Conservation (phyloP, 2,888 invertebrate genomes). For the Cyrtodaria siliqua region DNA sequence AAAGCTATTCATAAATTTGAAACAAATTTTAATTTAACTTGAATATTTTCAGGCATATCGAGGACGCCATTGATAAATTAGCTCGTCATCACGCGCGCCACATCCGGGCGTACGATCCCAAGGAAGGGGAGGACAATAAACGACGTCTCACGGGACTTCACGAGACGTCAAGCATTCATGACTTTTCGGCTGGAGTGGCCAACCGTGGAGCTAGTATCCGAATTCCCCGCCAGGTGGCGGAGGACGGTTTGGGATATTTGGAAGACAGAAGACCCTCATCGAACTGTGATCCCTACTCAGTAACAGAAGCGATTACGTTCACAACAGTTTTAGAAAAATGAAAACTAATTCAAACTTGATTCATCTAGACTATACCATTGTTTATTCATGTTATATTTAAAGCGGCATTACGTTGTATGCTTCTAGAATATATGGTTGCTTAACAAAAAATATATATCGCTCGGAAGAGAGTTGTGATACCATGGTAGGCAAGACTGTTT, state of each 20-base stretch:
- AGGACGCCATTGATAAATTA: constrained; percentile 97
- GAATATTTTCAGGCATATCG: constrained; percentile 94
- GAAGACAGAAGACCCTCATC: constrained; percentile 93
- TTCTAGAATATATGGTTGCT: no score
- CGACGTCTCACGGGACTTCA: constrained; percentile 96
- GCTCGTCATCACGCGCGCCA: constrained; percentile 96
- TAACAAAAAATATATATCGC: no score
- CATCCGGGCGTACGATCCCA: constrained; percentile 98
- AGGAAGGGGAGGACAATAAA: constrained; percentile 98
- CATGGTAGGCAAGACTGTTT: no score
- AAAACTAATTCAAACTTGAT: no score
- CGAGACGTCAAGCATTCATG: constrained; percentile 98
- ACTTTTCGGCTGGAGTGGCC: constrained; percentile 97
- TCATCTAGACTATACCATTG: no score
- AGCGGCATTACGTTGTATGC: no score
- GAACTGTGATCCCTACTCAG: constrained; percentile 86
- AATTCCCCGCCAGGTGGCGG: constrained; percentile 90
- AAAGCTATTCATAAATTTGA: no score
- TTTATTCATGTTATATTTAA: no score
- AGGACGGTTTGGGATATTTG: constrained; percentile 97
- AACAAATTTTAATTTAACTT: no score
- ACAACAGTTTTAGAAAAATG: constrained; percentile 70
- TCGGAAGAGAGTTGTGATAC: no score
- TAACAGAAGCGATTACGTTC: constrained; percentile 80
- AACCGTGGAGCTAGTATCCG: constrained; percentile 97